phyloP scores from a whole-genome alignment of 2,113 vertebrate genomes.

The Tilapia sparmanii region DNA sequence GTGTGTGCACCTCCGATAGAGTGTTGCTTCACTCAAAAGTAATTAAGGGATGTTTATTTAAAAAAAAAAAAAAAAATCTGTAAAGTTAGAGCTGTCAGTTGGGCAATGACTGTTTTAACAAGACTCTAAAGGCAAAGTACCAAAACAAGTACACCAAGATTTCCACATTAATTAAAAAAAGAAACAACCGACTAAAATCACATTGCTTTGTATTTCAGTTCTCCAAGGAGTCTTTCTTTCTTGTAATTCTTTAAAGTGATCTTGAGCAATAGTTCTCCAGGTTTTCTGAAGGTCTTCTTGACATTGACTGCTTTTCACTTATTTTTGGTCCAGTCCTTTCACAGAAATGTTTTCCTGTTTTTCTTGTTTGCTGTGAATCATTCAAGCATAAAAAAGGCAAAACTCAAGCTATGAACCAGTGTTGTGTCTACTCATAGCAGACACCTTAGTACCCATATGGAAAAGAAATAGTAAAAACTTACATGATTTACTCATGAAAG shows the following conservation, averaged over 20 bases:
- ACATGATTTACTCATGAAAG: too few relatives aligned
- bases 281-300: not conserved
- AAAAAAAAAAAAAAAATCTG: not conserved
- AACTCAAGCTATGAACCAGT: not conserved
- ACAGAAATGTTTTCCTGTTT: not conserved
- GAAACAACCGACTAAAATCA: fast-evolving
- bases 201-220: not conserved
- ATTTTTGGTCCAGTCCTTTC: not conserved
- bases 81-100: not conserved
- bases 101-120: not conserved
- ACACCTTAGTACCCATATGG: too few relatives aligned
- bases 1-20: not conserved
- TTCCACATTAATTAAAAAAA: not conserved
- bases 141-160: not conserved
- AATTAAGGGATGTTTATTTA: not conserved
- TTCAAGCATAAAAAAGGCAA: not conserved
- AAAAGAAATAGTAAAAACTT: too few relatives aligned
- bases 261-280: not conserved
- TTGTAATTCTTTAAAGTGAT: not conserved
- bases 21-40: not conserved
- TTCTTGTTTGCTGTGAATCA: not conserved
- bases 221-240: not conserved
- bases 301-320: not conserved
- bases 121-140: not conserved
- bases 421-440: not conserved